Conservation (phyloP, 2,113 vertebrate genomes). For the Burhinus bistriatus region DNA sequence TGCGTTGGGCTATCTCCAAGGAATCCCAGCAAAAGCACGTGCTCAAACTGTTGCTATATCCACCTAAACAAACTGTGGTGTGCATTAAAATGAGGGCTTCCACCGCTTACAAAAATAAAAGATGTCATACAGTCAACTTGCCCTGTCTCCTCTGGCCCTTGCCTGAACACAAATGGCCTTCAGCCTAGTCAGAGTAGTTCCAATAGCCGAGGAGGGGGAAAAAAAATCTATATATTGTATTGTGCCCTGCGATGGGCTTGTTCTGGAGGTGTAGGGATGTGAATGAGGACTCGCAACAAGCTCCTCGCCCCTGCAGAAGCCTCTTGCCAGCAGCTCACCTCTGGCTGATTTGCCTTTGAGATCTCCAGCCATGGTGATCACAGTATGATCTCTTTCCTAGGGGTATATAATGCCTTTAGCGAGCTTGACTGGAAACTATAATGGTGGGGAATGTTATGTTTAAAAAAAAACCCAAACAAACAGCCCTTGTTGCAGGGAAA, state of each 20-base stretch:
- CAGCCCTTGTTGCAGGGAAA: neutral
- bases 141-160: neutral
- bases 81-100: neutral
- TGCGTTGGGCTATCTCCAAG: neutral
- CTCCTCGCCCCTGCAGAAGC: neutral
- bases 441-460: neutral
- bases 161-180: neutral
- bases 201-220: neutral
- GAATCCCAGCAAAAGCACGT: neutral
- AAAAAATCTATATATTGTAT: fast-evolving
- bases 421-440: neutral
- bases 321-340: neutral
- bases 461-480: neutral
- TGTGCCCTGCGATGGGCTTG: neutral
- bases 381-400: neutral
- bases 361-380: fast-evolving
- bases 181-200: neutral
- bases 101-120: fast-evolving
- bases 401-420: neutral
- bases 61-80: neutral
- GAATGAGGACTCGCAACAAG: neutral
- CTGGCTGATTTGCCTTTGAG: neutral
- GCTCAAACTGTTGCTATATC: neutral
- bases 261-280: neutral
- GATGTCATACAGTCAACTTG: neutral